These are phyloP conservation scores for Gallinago paraguaiae DNA, from an alignment of 2,113 vertebrate species.

Conservation along the genomic window DNA sequence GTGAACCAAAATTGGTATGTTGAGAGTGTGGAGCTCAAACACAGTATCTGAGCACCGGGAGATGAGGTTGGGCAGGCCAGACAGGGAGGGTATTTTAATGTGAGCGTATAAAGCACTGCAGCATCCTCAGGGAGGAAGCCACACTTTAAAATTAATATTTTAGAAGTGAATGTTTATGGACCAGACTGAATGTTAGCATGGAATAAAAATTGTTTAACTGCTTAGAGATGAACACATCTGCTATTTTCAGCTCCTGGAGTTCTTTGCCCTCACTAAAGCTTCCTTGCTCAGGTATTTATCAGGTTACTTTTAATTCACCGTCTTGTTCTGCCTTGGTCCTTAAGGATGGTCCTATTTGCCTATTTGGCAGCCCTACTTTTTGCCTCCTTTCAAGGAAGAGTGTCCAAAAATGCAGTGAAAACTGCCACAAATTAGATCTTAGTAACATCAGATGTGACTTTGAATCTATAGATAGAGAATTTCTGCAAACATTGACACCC, in stretches of 20 bases:
- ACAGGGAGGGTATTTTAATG: rapidly evolving
- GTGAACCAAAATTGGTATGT: rapidly evolving
- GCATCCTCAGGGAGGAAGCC: neutral
- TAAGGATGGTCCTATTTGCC: neutral
- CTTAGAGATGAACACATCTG: rapidly evolving
- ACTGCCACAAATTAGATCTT: neutral
- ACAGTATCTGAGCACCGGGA: rapidly evolving
- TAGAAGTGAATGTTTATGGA: neutral
- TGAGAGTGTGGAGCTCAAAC: neutral
- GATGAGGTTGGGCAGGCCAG: neutral
- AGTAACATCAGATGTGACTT: neutral
- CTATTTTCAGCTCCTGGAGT: neutral
- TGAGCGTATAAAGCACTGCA: neutral
- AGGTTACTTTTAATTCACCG: neutral
- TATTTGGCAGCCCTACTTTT: neutral
- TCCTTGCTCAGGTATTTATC: neutral
- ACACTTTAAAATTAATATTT: neutral
- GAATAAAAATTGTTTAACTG: neutral
- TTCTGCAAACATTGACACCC: neutral
- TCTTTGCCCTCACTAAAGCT: neutral
- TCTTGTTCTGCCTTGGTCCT: neutral
- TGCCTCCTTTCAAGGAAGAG: neutral
- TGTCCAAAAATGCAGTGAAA: neutral
- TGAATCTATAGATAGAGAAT: neutral
- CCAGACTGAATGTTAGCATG: rapidly evolving